phyloP scores from a whole-genome alignment of 1,140 invertebrate genomes.

The Zaprionus ghesquierei region DNA sequence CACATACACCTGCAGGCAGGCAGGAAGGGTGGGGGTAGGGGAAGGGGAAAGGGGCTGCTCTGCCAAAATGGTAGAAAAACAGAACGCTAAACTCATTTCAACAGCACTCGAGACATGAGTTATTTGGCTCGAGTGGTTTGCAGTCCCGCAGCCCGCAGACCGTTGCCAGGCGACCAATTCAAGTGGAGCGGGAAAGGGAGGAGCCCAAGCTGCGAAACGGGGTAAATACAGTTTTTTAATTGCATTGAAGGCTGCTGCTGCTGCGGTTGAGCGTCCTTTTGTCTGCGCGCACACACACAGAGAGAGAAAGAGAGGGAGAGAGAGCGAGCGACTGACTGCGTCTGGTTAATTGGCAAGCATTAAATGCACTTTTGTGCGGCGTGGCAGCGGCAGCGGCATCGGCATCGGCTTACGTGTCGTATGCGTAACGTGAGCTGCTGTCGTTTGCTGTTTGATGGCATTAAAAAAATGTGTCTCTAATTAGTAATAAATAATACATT shows the following conservation, averaged over 20 bases:
- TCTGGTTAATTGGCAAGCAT: constrained; percentile 31
- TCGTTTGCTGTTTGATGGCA: constrained; percentile 3
- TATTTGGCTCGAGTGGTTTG: constrained; percentile 54
- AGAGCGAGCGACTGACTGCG: not conserved
- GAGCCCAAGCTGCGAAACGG: not conserved
- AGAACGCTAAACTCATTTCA: constrained; percentile 50
- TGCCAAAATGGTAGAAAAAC: not conserved
- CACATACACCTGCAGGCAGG: not conserved
- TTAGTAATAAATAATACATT: constrained; percentile 35
- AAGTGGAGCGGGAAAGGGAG: not conserved
- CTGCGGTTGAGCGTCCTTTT: constrained; percentile 23
- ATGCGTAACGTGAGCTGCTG: constrained; percentile 12
- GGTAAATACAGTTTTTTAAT: constrained; percentile 12
- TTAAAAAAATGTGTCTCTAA: constrained; percentile 18
- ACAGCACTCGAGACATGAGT: constrained; percentile 61
- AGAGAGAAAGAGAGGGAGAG: too few relatives aligned
- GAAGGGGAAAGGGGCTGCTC: not conserved
- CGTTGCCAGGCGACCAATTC: not conserved
- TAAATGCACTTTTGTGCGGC: constrained; percentile 36
- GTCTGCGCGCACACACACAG: too few relatives aligned
- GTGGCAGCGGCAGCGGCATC: too few relatives aligned
- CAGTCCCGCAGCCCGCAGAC: not conserved
- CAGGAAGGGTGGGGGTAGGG: not conserved
- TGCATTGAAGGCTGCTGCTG: constrained; percentile 14
- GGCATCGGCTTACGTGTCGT: constrained; percentile 2